A percentile compares a stretch with the other conserved stretches of the same genome.
phyloP scores from a whole-genome alignment of 2,113 vertebrate species.

The Silurus asotus region DNA sequence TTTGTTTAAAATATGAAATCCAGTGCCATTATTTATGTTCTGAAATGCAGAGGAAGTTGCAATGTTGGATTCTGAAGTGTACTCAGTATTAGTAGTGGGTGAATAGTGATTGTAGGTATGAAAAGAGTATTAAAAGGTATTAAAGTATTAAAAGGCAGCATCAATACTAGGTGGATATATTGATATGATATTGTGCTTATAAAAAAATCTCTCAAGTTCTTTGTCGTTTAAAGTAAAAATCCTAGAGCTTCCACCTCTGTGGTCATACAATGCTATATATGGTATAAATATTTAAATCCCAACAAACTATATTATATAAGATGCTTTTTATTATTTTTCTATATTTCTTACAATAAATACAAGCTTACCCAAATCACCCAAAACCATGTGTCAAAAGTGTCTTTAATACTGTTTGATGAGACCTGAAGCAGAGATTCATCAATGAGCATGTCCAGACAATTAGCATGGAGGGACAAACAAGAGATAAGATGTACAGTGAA shows the following conservation, averaged over 20 bases:
- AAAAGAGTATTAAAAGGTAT: neutral
- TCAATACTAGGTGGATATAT: neutral
- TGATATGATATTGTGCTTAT: neutral
- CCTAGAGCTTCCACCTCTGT: neutral
- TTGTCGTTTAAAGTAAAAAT: neutral
- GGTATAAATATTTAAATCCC: neutral
- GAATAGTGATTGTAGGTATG: neutral
- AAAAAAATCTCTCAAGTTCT: neutral
- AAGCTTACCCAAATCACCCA: neutral
- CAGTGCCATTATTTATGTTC: neutral
- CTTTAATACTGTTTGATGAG: neutral
- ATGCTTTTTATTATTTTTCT: too few species aligned
- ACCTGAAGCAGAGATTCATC: neutral
- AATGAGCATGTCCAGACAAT: too few species aligned
- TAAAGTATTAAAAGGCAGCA: neutral
- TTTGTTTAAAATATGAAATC: neutral
- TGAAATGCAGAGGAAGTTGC: neutral
- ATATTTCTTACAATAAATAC: neutral
- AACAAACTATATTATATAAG: too few species aligned
- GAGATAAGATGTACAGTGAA: too few species aligned
- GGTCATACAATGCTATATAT: neutral
- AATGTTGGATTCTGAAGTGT: neutral
- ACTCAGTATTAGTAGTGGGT: neutral
- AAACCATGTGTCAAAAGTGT: neutral
- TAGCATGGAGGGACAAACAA: too few species aligned